Percentiles rank a stretch among this genome's conserved stretches.
Conservation (phyloP, 2,797 vertebrate species). For the Loris lydekkerianus region DNA sequence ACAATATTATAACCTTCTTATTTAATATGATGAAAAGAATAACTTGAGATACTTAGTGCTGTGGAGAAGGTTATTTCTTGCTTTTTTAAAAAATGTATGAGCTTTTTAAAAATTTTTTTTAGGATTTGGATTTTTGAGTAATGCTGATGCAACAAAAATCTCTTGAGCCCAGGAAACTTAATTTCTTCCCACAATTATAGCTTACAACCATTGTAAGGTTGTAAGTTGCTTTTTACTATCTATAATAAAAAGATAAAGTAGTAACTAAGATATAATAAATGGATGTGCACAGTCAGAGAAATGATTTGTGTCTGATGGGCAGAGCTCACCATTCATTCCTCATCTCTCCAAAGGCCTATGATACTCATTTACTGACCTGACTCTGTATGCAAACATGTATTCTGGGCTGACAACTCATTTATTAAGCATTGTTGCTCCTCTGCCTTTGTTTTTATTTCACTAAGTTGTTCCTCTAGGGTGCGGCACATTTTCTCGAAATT, state of each 20-base stretch:
- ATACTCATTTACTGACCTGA: slow-evolving; percentile 80
- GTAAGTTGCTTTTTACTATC: neutral
- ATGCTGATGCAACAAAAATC: slow-evolving; percentile 16
- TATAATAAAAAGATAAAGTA: neutral
- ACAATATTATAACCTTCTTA: neutral
- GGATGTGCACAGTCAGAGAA: neutral
- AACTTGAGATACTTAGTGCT: neutral
- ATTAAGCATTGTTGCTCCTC: slow-evolving; percentile 87
- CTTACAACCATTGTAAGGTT: neutral
- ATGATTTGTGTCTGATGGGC: neutral
- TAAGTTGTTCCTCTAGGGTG: slow-evolving; percentile 89
- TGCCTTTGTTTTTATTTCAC: slow-evolving; percentile 88
- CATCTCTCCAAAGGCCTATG: neutral
- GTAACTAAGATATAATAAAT: neutral
- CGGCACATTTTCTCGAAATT: slow-evolving; percentile 89
- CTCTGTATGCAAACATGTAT: slow-evolving; percentile 88
- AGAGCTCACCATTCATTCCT: neutral
- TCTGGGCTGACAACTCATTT: slow-evolving; percentile 88
- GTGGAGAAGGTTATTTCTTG: neutral
- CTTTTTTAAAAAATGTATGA: neutral
- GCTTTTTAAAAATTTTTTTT: slow-evolving; percentile 16
- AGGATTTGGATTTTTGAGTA: neutral
- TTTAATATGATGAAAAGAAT: slow-evolving; percentile 4
- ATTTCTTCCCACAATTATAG: neutral
- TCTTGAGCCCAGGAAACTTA: neutral